A percentile compares a stretch with the other conserved stretches of the same genome.
Evolutionary conservation across 1,140 invertebrate species (phyloP).

Genomic region (Cydia fagiglandana): DNA sequence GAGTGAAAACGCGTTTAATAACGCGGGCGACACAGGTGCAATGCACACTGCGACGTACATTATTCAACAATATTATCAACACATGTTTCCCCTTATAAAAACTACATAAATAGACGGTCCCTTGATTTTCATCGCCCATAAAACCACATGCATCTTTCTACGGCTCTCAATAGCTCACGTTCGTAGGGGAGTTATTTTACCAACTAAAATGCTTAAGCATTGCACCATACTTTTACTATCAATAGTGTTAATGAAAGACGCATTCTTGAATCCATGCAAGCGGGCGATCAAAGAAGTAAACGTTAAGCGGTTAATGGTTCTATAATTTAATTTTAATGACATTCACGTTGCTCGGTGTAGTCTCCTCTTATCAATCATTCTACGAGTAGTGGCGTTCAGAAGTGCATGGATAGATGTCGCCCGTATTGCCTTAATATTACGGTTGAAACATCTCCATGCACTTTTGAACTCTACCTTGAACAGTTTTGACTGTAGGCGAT

Average conservation of each 20-base stretch:
- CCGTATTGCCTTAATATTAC: no score
- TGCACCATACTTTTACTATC: neutral
- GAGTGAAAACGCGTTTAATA: neutral
- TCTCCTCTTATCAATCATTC: slow-evolving; percentile 18
- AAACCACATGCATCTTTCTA: slow-evolving; percentile 57
- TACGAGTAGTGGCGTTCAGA: no score
- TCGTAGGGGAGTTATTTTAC: slow-evolving; percentile 42
- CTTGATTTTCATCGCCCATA: slow-evolving; percentile 67
- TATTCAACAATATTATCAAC: slow-evolving; percentile 58
- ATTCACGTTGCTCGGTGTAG: slow-evolving; percentile 14
- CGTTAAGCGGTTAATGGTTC: slow-evolving; percentile 12
- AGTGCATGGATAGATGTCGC: no score
- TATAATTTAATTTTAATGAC: slow-evolving; percentile 30
- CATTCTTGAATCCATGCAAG: slow-evolving; percentile 16
- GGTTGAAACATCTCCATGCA: no score
- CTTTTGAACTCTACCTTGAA: no score
- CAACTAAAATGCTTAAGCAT: neutral
- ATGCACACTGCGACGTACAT: slow-evolving; percentile 41
- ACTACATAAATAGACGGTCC: slow-evolving; percentile 62
- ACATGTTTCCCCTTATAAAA: slow-evolving; percentile 62
- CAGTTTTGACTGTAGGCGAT: slow-evolving; percentile 32
- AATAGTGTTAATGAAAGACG: slow-evolving; percentile 1
- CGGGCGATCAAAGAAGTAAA: slow-evolving; percentile 22
- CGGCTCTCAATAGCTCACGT: slow-evolving; percentile 52
- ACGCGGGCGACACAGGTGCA: slow-evolving; percentile 43